phyloP scores from a whole-genome alignment of 2,113 vertebrate species.

The Alectura lathami region DNA sequence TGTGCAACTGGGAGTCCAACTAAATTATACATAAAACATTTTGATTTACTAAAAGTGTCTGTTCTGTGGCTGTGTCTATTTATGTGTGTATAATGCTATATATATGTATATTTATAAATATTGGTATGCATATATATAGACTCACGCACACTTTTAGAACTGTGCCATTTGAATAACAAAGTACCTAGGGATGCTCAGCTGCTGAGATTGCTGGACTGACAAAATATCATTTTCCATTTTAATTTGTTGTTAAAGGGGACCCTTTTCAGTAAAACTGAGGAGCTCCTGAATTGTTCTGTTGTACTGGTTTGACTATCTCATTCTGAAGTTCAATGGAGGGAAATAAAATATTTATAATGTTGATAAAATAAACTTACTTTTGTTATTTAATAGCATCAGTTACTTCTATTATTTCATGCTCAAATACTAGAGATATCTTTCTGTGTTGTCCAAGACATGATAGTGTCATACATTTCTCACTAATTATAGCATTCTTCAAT shows the following conservation, averaged over 20 bases:
- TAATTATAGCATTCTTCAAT: background rate
- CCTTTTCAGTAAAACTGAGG: background rate
- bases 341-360: slow-evolving; percentile 57
- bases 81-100: background rate
- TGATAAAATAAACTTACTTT: slow-evolving; percentile 69
- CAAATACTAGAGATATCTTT: background rate
- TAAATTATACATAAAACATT: background rate
- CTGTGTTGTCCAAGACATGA: background rate
- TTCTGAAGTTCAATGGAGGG: slow-evolving; percentile 45
- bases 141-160: background rate
- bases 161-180: slow-evolving; percentile 2
- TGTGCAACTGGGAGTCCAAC: background rate
- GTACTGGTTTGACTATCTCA: slow-evolving; percentile 32
- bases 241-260: background rate
- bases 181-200: background rate
- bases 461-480: background rate
- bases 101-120: slow-evolving; percentile 21
- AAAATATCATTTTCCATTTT: slow-evolving; percentile 13
- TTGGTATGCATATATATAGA: slow-evolving; percentile 36
- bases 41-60: background rate
- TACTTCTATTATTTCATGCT: slow-evolving; percentile 42
- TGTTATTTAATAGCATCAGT: slow-evolving; percentile 56
- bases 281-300: slow-evolving; percentile 24
- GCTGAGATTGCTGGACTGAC: background rate
- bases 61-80: background rate